Percentiles rank a stretch among this genome's conserved stretches.
phyloP scores from a whole-genome alignment of 2,888 invertebrate species.

The Seira ritae region DNA sequence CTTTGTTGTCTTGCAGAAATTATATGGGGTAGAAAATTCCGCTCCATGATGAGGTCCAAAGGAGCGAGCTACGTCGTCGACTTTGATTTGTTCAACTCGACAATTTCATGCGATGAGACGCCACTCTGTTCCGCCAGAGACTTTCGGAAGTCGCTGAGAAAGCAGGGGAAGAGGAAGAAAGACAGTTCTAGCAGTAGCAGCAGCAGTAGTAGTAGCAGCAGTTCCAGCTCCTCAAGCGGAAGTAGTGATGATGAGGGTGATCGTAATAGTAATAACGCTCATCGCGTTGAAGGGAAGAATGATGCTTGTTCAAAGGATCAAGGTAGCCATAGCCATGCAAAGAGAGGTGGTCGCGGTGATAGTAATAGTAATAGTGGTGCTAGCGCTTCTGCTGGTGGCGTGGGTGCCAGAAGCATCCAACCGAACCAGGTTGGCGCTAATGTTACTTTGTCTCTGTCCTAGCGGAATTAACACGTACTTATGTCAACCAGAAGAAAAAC shows the following conservation, averaged over 20 bases:
- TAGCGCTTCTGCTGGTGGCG: background rate
- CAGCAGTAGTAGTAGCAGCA: background rate
- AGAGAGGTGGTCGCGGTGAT: background rate
- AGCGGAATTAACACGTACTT: background rate
- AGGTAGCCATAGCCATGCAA: no score
- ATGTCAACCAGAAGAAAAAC: background rate
- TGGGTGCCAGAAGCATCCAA: background rate
- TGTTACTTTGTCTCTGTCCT: background rate
- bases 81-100: slow-evolving; percentile 70
- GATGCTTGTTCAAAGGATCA: slow-evolving; percentile 17
- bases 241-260: slow-evolving; percentile 39
- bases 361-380: background rate
- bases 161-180: background rate
- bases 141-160: slow-evolving; percentile 20
- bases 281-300: slow-evolving; percentile 18
- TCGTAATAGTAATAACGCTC: background rate
- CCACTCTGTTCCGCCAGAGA: slow-evolving; percentile 69
- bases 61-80: slow-evolving; percentile 66
- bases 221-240: slow-evolving; percentile 23
- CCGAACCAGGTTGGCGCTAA: background rate
- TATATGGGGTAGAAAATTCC: slow-evolving; percentile 71
- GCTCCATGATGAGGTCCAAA: slow-evolving; percentile 66
- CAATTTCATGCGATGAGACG: slow-evolving; percentile 68
- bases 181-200: slow-evolving; percentile 21
- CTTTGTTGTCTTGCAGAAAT: slow-evolving; percentile 57